Evolutionary conservation across 2,888 invertebrate species (phyloP), one percentile per base, ranked within the genome.

Genomic region (Stenichneumon culpator): DNA sequence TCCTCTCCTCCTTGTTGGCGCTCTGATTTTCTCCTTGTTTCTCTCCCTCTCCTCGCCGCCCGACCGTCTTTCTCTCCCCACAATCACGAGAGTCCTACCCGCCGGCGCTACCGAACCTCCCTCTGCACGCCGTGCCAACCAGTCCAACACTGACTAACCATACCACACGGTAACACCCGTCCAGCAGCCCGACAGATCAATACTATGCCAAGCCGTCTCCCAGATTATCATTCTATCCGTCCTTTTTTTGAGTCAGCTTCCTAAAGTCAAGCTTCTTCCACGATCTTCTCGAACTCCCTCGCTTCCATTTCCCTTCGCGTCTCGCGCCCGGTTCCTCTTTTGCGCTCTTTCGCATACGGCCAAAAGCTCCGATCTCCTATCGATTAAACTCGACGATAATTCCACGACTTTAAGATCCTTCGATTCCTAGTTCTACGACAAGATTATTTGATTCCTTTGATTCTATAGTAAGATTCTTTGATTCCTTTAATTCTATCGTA

Each of bases 201-300:
- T 92, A 92, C 92, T 89, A 82, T 89, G 91, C 92, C 92, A 91
- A 91, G 91, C 92, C 91, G 91, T 75, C 91, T 91, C 89, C 88
- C 90, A 92, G 91, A 92, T 92, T 92, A 92, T 92, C 92, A 92
- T 92, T 92, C 91, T 90, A 92, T 92, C 91, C 90, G 87, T 91
- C 90, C 90, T 92, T 90, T 92, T 90, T 92, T 91, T 90, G 89
- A 90, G 89, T 89, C 86, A 86, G 86, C 88, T 86, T 86, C 79
- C 69, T 84, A 83, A 87, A 86, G 78, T 82, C 68, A 84, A 88
- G 82, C 74, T 79, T 68, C 50, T 54, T 28, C 65, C 57, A 79
- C 50, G 25, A 50, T 52, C 19, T 52, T 60, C 65, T 86, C 87
- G 86, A 84, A 86, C 73, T 63, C 80, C 77, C 81, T 78, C 82